A percentile compares a stretch with the other conserved stretches of the same genome.
Evolutionary conservation across 2,113 vertebrate genomes (phyloP).

Genomic region (Paraplagusia blochii): DNA sequence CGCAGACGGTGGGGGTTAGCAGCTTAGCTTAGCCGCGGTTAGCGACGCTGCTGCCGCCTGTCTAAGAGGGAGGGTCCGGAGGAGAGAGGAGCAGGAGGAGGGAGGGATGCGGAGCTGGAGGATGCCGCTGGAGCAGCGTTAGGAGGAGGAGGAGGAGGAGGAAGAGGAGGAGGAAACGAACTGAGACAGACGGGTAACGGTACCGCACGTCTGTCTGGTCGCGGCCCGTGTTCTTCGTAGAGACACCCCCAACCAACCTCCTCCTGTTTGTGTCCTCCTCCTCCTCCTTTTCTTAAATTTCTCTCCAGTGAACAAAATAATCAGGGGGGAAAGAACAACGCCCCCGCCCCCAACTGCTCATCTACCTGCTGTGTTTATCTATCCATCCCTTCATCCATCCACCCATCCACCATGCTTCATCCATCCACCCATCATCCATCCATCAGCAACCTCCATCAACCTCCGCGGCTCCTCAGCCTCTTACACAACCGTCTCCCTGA

Average conservation of each 20-base stretch:
- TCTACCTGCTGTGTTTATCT: neutral
- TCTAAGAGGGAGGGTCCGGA: slow-evolving; percentile 1
- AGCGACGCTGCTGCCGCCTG: slow-evolving; percentile 47
- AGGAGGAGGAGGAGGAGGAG: neutral
- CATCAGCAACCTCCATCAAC: too few species aligned
- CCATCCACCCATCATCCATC: too few species aligned
- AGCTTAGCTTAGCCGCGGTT: slow-evolving; percentile 38
- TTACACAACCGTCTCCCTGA: too few species aligned
- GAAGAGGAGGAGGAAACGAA: neutral
- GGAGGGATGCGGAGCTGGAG: slow-evolving; percentile 59
- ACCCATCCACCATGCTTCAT: too few species aligned
- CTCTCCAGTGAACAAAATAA: neutral
- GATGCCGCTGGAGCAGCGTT: slow-evolving; percentile 1
- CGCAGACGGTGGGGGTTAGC: slow-evolving; percentile 53
- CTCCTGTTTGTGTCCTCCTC: neutral
- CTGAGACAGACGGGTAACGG: slow-evolving; percentile 32
- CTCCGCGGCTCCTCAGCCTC: too few species aligned
- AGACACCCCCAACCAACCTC: slow-evolving; percentile 21
- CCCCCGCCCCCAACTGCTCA: neutral
- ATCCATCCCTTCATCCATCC: too few species aligned
- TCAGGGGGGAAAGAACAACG: neutral
- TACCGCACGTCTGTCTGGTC: slow-evolving; percentile 41
- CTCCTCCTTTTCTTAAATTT: neutral
- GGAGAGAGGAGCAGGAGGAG: neutral
- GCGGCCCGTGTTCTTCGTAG: slow-evolving; percentile 49